Percentiles rank a stretch among this genome's conserved stretches.
phyloP scores from a whole-genome alignment of 2,888 invertebrate genomes.

The Leptinotarsa rubiginosa region DNA sequence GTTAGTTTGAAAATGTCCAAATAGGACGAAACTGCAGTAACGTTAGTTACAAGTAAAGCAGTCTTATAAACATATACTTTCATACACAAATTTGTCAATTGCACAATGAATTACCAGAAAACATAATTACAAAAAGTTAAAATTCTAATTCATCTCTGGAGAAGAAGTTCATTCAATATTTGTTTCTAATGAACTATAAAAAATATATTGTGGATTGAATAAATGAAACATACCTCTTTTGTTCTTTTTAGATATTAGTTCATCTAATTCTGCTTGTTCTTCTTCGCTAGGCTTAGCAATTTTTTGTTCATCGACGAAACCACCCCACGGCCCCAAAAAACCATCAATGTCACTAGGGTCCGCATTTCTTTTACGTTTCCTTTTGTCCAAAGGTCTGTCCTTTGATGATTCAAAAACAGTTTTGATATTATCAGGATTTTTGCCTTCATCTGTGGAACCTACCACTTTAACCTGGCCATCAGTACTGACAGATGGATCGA shows the following conservation, averaged over 20 bases:
- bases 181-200: no score
- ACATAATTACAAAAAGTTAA: no score
- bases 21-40: no score
- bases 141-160: no score
- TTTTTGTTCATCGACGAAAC: slow-evolving; percentile 89
- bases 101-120: no score
- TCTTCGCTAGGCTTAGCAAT: slow-evolving; percentile 93
- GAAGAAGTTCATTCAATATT: not conserved
- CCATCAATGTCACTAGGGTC: slow-evolving; percentile 93
- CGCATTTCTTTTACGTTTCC: slow-evolving; percentile 89
- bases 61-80: no score
- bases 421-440: slow-evolving; percentile 67
- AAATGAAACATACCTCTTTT: slow-evolving; percentile 74
- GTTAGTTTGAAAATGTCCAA: no score
- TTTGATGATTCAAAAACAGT: slow-evolving; percentile 91
- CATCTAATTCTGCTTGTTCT: slow-evolving; percentile 93
- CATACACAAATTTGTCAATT: no score
- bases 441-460: slow-evolving; percentile 78
- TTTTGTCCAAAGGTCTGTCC: slow-evolving; percentile 74
- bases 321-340: slow-evolving; percentile 98
- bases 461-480: slow-evolving; percentile 64
- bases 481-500: slow-evolving; percentile 89
- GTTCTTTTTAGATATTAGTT: slow-evolving; percentile 90
- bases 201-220: not conserved
- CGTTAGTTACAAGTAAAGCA: no score